Evolutionary conservation across 2,113 vertebrate genomes (phyloP).

Genomic region (Notechis scutatus): DNA sequence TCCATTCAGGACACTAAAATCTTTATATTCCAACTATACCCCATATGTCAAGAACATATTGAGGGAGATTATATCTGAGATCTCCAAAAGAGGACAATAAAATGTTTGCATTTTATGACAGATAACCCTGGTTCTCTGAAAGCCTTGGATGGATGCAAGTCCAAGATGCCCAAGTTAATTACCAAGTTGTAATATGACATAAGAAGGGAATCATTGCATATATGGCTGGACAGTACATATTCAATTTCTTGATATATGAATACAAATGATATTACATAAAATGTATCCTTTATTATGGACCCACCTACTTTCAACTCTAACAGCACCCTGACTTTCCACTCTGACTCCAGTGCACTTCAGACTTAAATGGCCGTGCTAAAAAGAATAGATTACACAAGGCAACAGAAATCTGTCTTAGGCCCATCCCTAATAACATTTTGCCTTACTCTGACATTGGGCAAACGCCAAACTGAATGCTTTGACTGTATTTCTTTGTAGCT

Average conservation of each 20-base stretch:
- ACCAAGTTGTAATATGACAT: neutral
- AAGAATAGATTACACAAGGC: neutral
- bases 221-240: neutral
- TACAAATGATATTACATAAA: neutral
- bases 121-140: neutral
- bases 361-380: neutral
- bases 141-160: neutral
- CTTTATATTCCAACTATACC: neutral
- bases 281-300: neutral
- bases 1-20: fast-evolving
- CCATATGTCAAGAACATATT: neutral
- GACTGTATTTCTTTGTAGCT: constrained; percentile 57
- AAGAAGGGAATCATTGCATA: neutral
- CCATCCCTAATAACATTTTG: neutral
- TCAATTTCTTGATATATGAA: neutral
- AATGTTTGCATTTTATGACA: neutral
- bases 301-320: neutral
- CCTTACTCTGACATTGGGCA: neutral
- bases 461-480: constrained; percentile 2
- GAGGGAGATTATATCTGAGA: neutral
- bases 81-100: neutral
- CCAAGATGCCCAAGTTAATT: neutral
- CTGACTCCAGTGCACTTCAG: fast-evolving
- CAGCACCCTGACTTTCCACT: neutral
- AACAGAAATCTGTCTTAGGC: neutral